Conservation (phyloP, 2,113 vertebrate species). For the Paracyprichromis sp. region DNA sequence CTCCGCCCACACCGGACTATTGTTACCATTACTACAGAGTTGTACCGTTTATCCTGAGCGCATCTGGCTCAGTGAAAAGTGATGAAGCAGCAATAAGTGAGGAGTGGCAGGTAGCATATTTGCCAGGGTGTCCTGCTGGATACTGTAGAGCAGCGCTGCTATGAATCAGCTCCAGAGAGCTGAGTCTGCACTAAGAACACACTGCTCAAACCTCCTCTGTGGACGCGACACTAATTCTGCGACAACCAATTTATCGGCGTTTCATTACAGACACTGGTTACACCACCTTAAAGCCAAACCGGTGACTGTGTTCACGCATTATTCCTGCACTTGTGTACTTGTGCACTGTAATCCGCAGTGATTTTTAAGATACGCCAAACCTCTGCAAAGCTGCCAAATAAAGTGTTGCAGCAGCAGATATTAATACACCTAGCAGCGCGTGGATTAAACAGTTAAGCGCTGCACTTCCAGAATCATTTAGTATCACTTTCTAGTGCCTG, state of each 20-base stretch:
- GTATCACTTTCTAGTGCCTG: not conserved
- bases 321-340: not conserved
- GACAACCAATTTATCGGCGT: not conserved
- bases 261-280: conserved; percentile 4
- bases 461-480: not conserved
- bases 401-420: not conserved
- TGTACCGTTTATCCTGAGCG: not conserved
- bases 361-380: not conserved
- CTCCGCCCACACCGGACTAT: not conserved
- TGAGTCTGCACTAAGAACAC: conserved; percentile 6
- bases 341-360: not conserved
- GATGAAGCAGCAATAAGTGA: conserved; percentile 10
- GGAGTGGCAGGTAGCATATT: conserved; percentile 2
- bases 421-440: not conserved
- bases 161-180: not conserved
- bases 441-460: not conserved
- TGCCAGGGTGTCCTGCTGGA: not conserved
- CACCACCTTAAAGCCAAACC: not conserved
- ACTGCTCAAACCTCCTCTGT: not conserved
- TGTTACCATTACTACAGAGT: not conserved
- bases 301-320: not conserved
- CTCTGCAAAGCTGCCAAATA: not conserved
- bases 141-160: not conserved
- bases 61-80: not conserved
- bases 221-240: not conserved